A percentile compares a stretch with the other conserved stretches of the same genome.
These are phyloP conservation scores for Molothrus aeneus DNA, from an alignment of 2,797 vertebrate species.

Conservation along the genomic window DNA sequence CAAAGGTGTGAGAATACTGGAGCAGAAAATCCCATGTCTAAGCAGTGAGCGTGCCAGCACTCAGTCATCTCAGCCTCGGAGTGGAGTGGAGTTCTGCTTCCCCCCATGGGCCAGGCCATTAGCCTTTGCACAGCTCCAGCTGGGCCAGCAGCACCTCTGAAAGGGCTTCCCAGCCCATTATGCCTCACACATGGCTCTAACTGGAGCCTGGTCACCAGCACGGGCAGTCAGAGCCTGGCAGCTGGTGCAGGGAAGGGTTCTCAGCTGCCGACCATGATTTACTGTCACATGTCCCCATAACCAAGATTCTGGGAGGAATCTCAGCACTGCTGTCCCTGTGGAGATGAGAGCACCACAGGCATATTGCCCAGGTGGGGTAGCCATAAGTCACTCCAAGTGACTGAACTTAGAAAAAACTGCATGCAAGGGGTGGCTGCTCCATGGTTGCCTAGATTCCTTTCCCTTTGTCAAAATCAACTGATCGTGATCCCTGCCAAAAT, in stretches of 20 bases:
- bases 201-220: neutral
- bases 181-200: rapidly evolving
- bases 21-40: rapidly evolving
- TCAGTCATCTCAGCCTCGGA: neutral
- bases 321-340: neutral
- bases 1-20: neutral
- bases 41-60: neutral
- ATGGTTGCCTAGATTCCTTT: neutral
- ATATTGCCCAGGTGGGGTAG: neutral
- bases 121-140: neutral
- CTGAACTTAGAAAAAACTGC: neutral
- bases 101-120: neutral
- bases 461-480: neutral
- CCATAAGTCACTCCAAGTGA: neutral
- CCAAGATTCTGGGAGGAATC: neutral
- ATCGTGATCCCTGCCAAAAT: neutral
- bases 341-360: neutral
- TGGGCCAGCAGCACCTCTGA: neutral
- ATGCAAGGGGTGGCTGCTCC: neutral
- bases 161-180: neutral
- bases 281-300: neutral
- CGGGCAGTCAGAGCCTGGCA: neutral
- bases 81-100: neutral
- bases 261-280: neutral
- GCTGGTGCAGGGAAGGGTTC: neutral